Conservation (phyloP, 2,888 invertebrate genomes). For the Agriopis leucophaearia region DNA sequence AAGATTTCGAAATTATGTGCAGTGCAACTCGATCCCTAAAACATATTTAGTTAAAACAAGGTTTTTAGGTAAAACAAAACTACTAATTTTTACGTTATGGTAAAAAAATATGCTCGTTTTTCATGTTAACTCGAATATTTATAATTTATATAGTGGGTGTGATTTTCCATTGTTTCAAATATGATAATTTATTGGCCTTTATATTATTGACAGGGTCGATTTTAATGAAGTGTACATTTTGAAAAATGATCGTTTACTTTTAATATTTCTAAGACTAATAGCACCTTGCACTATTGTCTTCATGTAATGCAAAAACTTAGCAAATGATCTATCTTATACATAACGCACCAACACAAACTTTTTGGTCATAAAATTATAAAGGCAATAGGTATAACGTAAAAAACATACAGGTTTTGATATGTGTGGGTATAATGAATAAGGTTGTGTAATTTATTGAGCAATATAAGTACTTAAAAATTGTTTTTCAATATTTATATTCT, state of each 20-base stretch:
- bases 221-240: constrained; percentile 76
- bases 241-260: constrained; percentile 50
- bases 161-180: constrained; percentile 12
- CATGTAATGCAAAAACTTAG: too few relatives aligned
- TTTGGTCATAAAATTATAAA: constrained; percentile 13
- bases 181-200: constrained; percentile 73
- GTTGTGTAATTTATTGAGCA: constrained; percentile 83
- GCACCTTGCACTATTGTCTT: too few relatives aligned
- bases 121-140: not conserved
- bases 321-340: not conserved
- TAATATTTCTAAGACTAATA: constrained; percentile 58
- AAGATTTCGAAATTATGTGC: not conserved
- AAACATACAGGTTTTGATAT: constrained; percentile 40
- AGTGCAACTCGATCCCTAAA: not conserved
- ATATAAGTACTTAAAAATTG: constrained; percentile 63
- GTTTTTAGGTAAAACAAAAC: not conserved
- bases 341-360: constrained; percentile 12
- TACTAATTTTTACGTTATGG: not conserved
- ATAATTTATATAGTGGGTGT: not conserved
- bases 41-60: not conserved
- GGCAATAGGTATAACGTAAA: constrained; percentile 11
- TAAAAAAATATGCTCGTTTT: not conserved
- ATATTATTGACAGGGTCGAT: constrained; percentile 78
- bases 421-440: constrained; percentile 73
- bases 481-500: constrained; percentile 28